Percentiles rank a stretch among this genome's conserved stretches.
phyloP scores from a whole-genome alignment of 1,140 invertebrate species.

The Drosophila novamexicana region DNA sequence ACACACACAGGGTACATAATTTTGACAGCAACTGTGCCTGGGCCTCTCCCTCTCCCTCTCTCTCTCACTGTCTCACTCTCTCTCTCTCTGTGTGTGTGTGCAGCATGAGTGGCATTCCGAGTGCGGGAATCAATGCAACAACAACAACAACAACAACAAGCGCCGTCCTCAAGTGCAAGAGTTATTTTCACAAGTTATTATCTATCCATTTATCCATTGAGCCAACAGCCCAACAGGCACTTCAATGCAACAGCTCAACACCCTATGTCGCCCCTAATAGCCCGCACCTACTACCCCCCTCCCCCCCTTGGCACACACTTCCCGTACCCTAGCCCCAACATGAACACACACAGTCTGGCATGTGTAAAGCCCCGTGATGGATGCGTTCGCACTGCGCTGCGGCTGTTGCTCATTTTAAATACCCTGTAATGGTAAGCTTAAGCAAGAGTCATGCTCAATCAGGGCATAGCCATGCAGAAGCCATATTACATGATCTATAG shows the following conservation, averaged over 20 bases:
- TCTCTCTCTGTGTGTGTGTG: slow-evolving; percentile 21
- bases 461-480: not conserved
- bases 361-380: slow-evolving; percentile 37
- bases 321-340: not conserved
- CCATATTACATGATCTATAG: too few relatives aligned
- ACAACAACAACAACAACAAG: slow-evolving; percentile 21
- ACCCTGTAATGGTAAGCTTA: slow-evolving; percentile 2
- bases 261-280: slow-evolving; percentile 18
- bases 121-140: slow-evolving; percentile 35
- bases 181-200: slow-evolving; percentile 82
- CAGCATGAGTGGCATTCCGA: slow-evolving; percentile 35
- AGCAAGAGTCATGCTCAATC: not conserved
- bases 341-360: slow-evolving; percentile 30
- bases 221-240: slow-evolving; percentile 52
- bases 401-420: slow-evolving; percentile 50
- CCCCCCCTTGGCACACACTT: not conserved
- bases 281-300: not conserved
- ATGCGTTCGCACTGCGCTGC: slow-evolving; percentile 39
- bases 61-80: slow-evolving; percentile 12
- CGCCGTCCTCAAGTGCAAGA: slow-evolving; percentile 67
- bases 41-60: slow-evolving; percentile 8
- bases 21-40: slow-evolving; percentile 55
- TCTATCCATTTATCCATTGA: slow-evolving; percentile 80
- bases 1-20: slow-evolving; percentile 64
- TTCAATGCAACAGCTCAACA: slow-evolving; percentile 54